A percentile compares a stretch with the other conserved stretches of the same genome.
Evolutionary conservation across 2,797 vertebrate genomes (phyloP).

Genomic region (Lophius americanus): DNA sequence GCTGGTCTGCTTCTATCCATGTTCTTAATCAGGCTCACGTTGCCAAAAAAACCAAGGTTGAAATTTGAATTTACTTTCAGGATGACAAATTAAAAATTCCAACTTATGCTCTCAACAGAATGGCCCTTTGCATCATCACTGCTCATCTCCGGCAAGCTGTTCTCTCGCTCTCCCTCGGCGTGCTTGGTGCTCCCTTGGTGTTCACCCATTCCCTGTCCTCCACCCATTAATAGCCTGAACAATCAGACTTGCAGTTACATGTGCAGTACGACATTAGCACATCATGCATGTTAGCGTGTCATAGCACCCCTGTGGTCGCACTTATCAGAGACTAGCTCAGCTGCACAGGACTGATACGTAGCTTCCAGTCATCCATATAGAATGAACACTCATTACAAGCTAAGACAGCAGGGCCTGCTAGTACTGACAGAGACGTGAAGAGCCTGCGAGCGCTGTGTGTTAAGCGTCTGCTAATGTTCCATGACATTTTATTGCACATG

Average conservation of each 20-base stretch:
- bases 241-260: conserved; percentile 12
- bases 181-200: neutral
- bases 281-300: conserved; percentile 46
- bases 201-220: neutral
- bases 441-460: conserved; percentile 27
- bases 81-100: conserved; percentile 39
- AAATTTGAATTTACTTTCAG: conserved; percentile 30
- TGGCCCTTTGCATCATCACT: conserved; percentile 47
- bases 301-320: conserved; percentile 18
- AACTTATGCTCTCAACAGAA: conserved; percentile 54
- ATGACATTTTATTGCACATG: conserved; percentile 35
- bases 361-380: conserved; percentile 35
- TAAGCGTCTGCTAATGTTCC: conserved; percentile 47
- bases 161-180: conserved; percentile 15
- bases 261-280: conserved; percentile 9
- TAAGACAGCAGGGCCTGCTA: conserved; percentile 41
- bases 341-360: conserved; percentile 27
- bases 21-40: conserved; percentile 24
- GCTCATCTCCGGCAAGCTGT: conserved; percentile 39
- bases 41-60: conserved; percentile 22
- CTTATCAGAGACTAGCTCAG: conserved; percentile 10
- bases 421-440: conserved; percentile 34
- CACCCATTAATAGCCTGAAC: neutral
- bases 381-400: conserved; percentile 44
- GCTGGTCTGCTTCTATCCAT: conserved; percentile 10